phyloP scores from a whole-genome alignment of 2,113 vertebrate species.

The Pycnonotus jocosus region DNA sequence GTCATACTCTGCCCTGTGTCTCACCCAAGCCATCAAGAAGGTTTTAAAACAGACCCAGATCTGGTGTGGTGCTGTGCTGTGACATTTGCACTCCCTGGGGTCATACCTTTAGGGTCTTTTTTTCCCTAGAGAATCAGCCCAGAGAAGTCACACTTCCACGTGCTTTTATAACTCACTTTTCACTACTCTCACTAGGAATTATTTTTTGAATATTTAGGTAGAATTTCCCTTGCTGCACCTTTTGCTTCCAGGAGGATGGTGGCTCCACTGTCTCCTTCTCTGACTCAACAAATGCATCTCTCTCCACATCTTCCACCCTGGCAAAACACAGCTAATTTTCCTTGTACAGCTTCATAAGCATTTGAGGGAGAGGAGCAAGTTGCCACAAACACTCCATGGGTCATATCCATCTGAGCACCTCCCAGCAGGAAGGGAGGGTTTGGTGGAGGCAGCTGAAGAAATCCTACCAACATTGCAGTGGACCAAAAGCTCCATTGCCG shows the following conservation, averaged over 20 bases:
- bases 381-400: not conserved
- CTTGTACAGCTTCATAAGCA: not conserved
- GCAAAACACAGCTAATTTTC: not conserved
- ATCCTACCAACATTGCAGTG: not conserved
- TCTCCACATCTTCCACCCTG: not conserved
- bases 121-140: not conserved
- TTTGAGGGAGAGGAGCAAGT: not conserved
- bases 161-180: not conserved
- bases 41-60: not conserved
- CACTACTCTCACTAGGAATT: not conserved
- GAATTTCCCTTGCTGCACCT: not conserved
- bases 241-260: not conserved
- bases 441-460: not conserved
- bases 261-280: fast-evolving
- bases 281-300: not conserved
- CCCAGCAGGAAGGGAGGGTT: not conserved
- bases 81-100: not conserved
- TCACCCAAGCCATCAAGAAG: not conserved
- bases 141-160: not conserved
- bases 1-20: not conserved
- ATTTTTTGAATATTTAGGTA: not conserved
- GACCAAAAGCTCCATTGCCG: not conserved
- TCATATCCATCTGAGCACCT: not conserved
- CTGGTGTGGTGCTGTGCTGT: not conserved
- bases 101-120: not conserved